Percentiles rank a stretch among this genome's conserved stretches.
Evolutionary conservation across 2,888 invertebrate genomes (phyloP).

Genomic region (Oscheius onirici): DNA sequence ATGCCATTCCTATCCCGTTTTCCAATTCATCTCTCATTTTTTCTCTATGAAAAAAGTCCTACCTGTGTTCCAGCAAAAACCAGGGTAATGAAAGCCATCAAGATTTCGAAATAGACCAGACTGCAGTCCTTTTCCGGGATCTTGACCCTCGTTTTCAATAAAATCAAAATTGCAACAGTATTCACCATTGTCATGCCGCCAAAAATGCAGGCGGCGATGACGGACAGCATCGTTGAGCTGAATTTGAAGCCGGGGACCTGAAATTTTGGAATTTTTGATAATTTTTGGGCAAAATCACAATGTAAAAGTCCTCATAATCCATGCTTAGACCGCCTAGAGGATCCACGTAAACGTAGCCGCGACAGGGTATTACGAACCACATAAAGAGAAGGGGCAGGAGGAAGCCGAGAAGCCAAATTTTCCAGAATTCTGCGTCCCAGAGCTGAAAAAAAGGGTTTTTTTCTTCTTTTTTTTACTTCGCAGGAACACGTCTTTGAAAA

Average conservation of each 20-base stretch:
- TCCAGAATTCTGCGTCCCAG: constrained; percentile 36
- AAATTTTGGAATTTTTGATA: background rate
- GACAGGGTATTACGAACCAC: constrained; percentile 41
- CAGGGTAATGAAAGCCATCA: constrained; percentile 14
- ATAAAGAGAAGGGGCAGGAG: constrained; percentile 40
- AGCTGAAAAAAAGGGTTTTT: constrained; percentile 29
- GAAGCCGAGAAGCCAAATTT: constrained; percentile 29
- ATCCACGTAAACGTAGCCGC: constrained; percentile 6
- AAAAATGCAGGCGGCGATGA: constrained; percentile 37
- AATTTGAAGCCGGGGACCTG: constrained; percentile 25
- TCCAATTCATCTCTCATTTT: too few species aligned
- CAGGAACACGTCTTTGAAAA: too few species aligned
- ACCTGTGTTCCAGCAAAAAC: constrained; percentile 21
- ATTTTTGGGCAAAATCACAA: background rate
- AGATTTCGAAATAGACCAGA: constrained; percentile 20
- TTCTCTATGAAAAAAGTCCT: background rate
- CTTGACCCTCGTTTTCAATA: constrained; percentile 17
- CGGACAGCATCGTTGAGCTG: constrained; percentile 40
- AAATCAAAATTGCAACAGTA: constrained; percentile 35
- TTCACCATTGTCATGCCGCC: constrained; percentile 34
- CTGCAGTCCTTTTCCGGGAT: constrained; percentile 13
- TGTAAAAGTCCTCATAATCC: constrained; percentile 4
- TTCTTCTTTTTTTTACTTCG: too few species aligned
- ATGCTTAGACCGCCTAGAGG: constrained; percentile 8
- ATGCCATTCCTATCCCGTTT: too few species aligned